Percentiles rank a stretch among this genome's conserved stretches.
Evolutionary conservation across 2,113 vertebrate species (phyloP).

Genomic region (Ascaphus truei): DNA sequence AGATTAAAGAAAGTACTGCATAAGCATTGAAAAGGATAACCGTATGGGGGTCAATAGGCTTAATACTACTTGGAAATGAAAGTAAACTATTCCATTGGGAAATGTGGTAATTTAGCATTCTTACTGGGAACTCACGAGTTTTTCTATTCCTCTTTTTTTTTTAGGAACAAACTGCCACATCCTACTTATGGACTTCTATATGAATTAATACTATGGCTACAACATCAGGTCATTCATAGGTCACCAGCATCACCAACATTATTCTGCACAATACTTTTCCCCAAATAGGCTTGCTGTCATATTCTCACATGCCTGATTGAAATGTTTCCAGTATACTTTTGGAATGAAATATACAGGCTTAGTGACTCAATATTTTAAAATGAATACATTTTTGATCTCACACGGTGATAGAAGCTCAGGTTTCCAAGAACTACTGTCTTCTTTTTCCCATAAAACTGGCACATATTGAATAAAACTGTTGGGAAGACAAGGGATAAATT

Average conservation of each 20-base stretch:
- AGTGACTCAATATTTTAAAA: constrained; percentile 68
- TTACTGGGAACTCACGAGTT: constrained; percentile 56
- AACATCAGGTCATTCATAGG: constrained; percentile 67
- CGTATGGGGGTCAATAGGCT: constrained; percentile 70
- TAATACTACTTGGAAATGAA: constrained; percentile 71
- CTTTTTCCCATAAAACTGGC: constrained; percentile 52
- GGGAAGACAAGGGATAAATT: constrained; percentile 46
- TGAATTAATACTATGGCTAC: constrained; percentile 59
- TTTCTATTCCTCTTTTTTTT: constrained; percentile 27
- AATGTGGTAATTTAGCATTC: constrained; percentile 60
- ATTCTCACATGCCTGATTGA: constrained; percentile 62
- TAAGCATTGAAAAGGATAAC: constrained; percentile 67
- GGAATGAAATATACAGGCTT: constrained; percentile 71
- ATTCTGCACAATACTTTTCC: constrained; percentile 62
- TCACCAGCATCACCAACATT: constrained; percentile 61
- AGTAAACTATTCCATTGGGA: constrained; percentile 68
- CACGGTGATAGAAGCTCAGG: constrained; percentile 45
- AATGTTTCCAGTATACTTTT: constrained; percentile 69
- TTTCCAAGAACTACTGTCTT: constrained; percentile 60
- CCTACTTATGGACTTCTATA: constrained; percentile 55
- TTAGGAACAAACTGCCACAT: constrained; percentile 45
- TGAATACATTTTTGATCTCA: constrained; percentile 65
- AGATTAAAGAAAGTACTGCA: constrained; percentile 80
- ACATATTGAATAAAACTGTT: constrained; percentile 47
- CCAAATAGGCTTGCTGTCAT: constrained; percentile 64